Base-by-base conservation (phyloP, 2,888 invertebrate genomes). In the Ligdia adustata region DNA sequence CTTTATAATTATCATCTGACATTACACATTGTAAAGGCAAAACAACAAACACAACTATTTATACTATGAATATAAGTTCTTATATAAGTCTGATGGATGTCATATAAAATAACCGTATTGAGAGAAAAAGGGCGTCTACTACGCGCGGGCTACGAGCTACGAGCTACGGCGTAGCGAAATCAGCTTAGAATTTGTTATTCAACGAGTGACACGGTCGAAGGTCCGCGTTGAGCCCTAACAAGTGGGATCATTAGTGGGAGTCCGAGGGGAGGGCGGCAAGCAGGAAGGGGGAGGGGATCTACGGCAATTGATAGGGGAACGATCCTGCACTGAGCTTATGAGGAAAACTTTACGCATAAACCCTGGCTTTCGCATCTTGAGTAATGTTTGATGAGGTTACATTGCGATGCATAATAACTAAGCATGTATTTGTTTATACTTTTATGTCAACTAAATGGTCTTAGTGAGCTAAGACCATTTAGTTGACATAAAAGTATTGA, bases 161-260 rank as follows among this genome's bases (percentile, higher is more conserved):
- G 58, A 59, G 64, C 68, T 75, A 70, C 64, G 66, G 55, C 63
- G 68, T 70, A 72, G 76, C 69, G 60, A 76, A 77, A 82, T 84
- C 75, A 79, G 74, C 75, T 75, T 68, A 69, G 77, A 83, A 85
- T 89, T 89, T 86, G 88, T 87, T 88, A 89, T 89, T 89, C 88
- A 84, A 78, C 75, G 72, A 74, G 75, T 83, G 82, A 83, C 87
- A 84, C 80, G 79, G 79, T 55, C 78, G 76, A 84, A 85, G 83
- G 89, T 84, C 86, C 86, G 75, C 71, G 70, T 69, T 80, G 85
- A 88, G 86, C 82, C 84, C 77, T 85, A 88, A 89, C 89, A 89
- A 90, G 87, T 88, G 89, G 84, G 74, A 82, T 89, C 87, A 87
- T 90, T 89, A 89, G 86, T 76, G 75, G 72, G 68, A 69, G 72